A percentile compares a stretch with the other conserved stretches of the same genome.
These are phyloP conservation scores for Nomada goodeniana DNA, from an alignment of 2,888 invertebrate genomes.

Conservation along the genomic window DNA sequence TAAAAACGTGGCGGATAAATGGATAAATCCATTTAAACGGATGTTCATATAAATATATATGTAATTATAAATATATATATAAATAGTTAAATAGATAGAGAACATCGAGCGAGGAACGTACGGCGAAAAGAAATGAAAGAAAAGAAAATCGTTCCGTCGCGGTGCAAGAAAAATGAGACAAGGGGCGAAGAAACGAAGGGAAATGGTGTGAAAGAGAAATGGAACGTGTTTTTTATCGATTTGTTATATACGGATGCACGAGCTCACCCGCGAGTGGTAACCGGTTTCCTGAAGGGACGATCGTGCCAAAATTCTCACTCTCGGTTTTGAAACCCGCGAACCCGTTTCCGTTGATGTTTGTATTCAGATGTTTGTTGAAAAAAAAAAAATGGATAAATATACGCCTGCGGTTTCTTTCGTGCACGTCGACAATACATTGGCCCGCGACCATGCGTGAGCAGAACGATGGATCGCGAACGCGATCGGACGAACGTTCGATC, in stretches of 20 bases:
- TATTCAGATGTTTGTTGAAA: conserved; percentile 61
- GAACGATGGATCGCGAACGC: conserved; percentile 16
- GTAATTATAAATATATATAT: conserved; percentile 69
- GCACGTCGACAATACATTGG: conserved; percentile 75
- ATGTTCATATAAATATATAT: conserved; percentile 53
- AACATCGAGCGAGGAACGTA: conserved; percentile 63
- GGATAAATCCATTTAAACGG: conserved; percentile 40
- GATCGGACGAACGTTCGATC: conserved; percentile 32
- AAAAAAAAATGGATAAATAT: conserved; percentile 19
- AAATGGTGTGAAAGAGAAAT: conserved; percentile 7
- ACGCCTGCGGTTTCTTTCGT: conserved; percentile 58
- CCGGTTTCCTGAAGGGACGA: conserved; percentile 76
- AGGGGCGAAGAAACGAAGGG: neutral
- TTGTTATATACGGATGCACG: conserved; percentile 66
- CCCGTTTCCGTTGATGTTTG: conserved; percentile 64
- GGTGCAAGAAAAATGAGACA: neutral
- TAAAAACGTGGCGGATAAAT: conserved; percentile 68
- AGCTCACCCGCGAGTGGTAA: conserved; percentile 70
- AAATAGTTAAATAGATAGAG: conserved; percentile 67
- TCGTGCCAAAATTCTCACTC: conserved; percentile 81
- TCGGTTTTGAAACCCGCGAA: conserved; percentile 64
- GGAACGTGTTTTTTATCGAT: conserved; percentile 57
- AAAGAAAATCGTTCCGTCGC: conserved; percentile 15
- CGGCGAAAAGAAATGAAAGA: conserved; percentile 2
- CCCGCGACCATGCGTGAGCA: conserved; percentile 6